A percentile compares a stretch with the other conserved stretches of the same genome.
These are phyloP conservation scores for Oreochromis grahami DNA, from an alignment of 2,797 vertebrate genomes.

Conservation along the genomic window DNA sequence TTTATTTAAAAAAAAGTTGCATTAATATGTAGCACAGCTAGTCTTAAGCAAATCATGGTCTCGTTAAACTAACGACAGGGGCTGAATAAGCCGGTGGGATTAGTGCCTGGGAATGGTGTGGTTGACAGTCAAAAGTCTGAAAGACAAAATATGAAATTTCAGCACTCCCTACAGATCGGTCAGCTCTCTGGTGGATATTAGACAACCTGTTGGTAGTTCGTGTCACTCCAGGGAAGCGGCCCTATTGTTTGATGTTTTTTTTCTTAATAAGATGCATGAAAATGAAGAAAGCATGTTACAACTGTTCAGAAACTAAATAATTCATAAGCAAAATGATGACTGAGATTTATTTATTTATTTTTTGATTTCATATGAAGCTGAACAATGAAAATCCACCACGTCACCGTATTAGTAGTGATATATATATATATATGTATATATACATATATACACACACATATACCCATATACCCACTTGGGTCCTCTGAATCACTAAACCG, in stretches of 20 bases:
- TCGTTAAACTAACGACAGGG: fast-evolving
- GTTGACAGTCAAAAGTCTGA: background rate
- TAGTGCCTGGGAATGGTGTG: no score
- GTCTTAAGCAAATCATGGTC: background rate
- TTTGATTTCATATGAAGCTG: background rate
- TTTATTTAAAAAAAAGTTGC: background rate
- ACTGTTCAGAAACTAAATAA: background rate
- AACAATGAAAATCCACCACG: background rate
- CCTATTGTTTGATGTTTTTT: background rate
- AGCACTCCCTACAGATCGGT: background rate
- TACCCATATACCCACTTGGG: background rate
- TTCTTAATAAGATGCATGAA: background rate
- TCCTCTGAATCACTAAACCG: background rate
- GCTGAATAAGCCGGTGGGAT: background rate
- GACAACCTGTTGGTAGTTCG: fast-evolving
- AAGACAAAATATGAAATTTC: background rate
- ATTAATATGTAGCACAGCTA: background rate
- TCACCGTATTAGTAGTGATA: background rate
- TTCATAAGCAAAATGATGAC: background rate
- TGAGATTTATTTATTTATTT: background rate
- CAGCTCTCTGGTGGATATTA: background rate
- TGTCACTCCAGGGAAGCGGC: background rate
- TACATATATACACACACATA: background rate
- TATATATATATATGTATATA: no score
- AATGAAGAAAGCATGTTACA: background rate